A percentile compares a stretch with the other conserved stretches of the same genome.
Conservation (phyloP, 1,140 invertebrate species). For the Calliopsis andreniformis region DNA sequence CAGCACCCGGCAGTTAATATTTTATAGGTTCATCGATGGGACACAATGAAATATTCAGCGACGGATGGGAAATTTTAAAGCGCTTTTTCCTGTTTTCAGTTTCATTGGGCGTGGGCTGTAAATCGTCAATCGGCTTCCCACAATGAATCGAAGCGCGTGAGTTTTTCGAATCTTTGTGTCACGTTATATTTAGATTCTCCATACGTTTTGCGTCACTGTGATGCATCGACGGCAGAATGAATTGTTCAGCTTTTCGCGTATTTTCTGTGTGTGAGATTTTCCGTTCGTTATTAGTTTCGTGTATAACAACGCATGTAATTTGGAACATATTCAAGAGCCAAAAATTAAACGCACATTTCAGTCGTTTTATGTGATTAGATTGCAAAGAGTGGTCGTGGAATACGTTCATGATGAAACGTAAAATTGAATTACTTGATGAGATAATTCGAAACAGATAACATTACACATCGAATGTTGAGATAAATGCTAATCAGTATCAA, state of each 20-base stretch:
- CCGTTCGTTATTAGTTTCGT: too few species aligned
- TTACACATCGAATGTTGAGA: background rate
- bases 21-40: background rate
- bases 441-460: background rate
- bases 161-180: background rate
- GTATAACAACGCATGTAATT: too few species aligned
- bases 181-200: background rate
- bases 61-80: background rate
- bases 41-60: conserved; percentile 15
- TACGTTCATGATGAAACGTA: too few species aligned
- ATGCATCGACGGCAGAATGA: too few species aligned
- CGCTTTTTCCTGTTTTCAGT: background rate
- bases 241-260: too few species aligned
- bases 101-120: background rate
- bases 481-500: background rate
- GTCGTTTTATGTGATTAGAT: too few species aligned
- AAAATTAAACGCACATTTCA: too few species aligned
- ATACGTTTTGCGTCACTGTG: background rate
- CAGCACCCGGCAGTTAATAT: background rate
- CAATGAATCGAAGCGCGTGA: background rate
- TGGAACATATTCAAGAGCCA: too few species aligned
- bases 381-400: too few species aligned
- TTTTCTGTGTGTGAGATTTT: too few species aligned
- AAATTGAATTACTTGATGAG: too few species aligned
- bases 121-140: background rate